Evolutionary conservation across 2,797 vertebrate genomes (phyloP), one percentile per base, ranked within the genome.

Genomic region (Molossus alvarezi): DNA sequence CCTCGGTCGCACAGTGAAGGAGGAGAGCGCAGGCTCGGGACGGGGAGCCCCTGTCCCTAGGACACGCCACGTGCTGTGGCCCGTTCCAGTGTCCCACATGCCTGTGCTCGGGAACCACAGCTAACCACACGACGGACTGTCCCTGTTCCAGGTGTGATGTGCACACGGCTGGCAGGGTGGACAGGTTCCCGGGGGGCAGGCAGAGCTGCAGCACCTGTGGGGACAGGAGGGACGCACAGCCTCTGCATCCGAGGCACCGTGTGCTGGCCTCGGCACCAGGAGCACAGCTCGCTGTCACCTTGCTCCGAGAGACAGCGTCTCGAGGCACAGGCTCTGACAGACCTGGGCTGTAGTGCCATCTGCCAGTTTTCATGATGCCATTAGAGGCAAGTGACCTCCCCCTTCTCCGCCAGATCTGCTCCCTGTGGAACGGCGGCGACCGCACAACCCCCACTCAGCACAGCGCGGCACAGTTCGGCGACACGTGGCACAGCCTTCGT

Each of bases 181-280:
- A 45, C 45, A 77, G 10, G 21, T 29, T 45, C 57, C 41, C 58
- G 1, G 12, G 85, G 17, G 21, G 58, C 14, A 48, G 62, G 27
- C 3, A 21, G 0, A 4, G 48, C 37, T 5, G 8, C 11, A 69
- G 10, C 9, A 27, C 64, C 37, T 79, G 21, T 45, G 84, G 0
- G 25, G 77, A 67, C 14, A 79, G 64, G 45, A 25, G 41, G 79
- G 25, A 7, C 3, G 17, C 11, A 80, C 20, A 7, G 51, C 11
- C 33, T 53, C 29, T 86, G 20, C 2, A 20, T 45, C 48, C 9
- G 21, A 9, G 69, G 25, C 21, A 8, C 67, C 55, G 57, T 51
- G 6, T 2, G 65, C 18, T 3, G 0, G 18, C 20, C 5, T 6
- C 10, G 37, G 25, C 45, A 6, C 5, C 29, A 23, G 48, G 41